Evolutionary conservation across 2,797 vertebrate genomes (phyloP), one percentile per base, ranked within the genome.

Genomic region (Schizopygopsis malacanthus): DNA sequence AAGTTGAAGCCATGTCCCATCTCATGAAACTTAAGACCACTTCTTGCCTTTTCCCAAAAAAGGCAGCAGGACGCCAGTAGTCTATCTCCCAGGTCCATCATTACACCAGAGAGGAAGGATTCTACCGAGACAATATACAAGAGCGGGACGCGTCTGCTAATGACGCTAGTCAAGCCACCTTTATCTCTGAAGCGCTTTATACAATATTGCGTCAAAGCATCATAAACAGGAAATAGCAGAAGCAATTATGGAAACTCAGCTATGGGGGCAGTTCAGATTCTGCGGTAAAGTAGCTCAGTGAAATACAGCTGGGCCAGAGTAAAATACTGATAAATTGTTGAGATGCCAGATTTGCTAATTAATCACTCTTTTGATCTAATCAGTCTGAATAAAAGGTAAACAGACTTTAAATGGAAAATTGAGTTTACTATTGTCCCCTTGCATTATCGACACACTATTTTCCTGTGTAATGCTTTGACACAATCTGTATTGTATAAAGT

Each of bases 1-100:
- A 83, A 88, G 87, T 77, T 87, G 56, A 87, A 91, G 79, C 83
- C 72, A 50, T 88, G 89, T 87, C 77, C 81, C 85, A 84, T 88
- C 84, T 88, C 88, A 88, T 87, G 89, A 91, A 91, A 91, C 88
- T 84, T 73, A 90, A 91, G 89, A 89, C 77, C 63, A 33, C 67
- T 81, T 75, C 65, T 78, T 77, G 20, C 56, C 65, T 63, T 65
- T 85, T 73, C 72, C 80, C 33, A 76, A 86, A 85, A 89, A 90
- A 83, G 75, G 76, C 71, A 73, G 69, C 50, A 61, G 11, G 25
- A 54, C 25, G 69, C 79, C 61, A 50, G 78, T 61, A 78, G 69
- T 75, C 82, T 39, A 25, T 82, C 28, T 82, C 63, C 39, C 22
- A 65, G 83, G 37, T n/a, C 63, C 54, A 52, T 86, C 81, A 86